Evolutionary conservation across 2,888 invertebrate genomes (phyloP), one percentile per base, ranked within the genome.

Genomic region (Halictus ligatus): DNA sequence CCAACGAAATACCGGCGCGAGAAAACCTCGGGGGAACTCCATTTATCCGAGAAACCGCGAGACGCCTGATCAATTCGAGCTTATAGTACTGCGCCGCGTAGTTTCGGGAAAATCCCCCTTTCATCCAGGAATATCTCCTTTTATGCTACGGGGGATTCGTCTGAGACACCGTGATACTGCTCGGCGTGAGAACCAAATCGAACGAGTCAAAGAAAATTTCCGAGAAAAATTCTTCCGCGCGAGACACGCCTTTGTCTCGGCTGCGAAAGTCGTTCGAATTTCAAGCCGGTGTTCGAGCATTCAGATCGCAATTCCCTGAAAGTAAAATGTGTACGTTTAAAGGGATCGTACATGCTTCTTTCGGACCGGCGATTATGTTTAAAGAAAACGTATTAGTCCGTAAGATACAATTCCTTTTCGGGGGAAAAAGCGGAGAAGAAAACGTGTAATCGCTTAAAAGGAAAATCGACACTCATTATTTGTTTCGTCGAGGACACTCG

Each of bases 11-110:
- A 69, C 3, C 43, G 64, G 7, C 29, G 64, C 15, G 64, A 21
- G 67, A 21, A 67, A 67, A 67, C 35, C 35, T 35, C 64, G 29
- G 58, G 67, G 67, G 15, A 67, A 67, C 13, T 46, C 46, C 25
- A 75, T 80, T 60, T 69, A 73, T 50, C 13, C 18, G 54, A 35
- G 72, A 54, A 81, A 83, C 71, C 50, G 50, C 43, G 60, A 13
- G 15, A 71, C 13, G 54, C 48, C 21, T 75, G 50, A 80, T 43
- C 71, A 72, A 29, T 75, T 13, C 58, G 8, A 48, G 46, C 58
- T 21, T 43, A 35, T 64, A 10, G 72, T 8, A 64, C 72, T 50
- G 25, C 15, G 54, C 54, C 35, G 15, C 46, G 40, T 35, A 29
- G 35, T 40, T 72, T 15, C 72, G 25, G 13, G n/a, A 6, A 67